Evolutionary conservation across 1,140 invertebrate species (phyloP).

Genomic region (Drosophila carrolli): DNA sequence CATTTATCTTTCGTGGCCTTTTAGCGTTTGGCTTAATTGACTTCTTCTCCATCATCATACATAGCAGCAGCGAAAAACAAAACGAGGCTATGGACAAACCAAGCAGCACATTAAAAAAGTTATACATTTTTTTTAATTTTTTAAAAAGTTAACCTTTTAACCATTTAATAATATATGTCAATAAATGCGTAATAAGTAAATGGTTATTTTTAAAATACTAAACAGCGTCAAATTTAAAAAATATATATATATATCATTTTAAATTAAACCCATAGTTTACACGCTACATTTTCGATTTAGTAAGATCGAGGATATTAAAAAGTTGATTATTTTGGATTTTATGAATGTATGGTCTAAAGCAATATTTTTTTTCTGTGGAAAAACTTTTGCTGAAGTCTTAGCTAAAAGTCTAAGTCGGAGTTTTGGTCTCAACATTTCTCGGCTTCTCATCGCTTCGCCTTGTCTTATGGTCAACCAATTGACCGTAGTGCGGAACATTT

Average conservation of each 20-base stretch:
- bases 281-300: no score
- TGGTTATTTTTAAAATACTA: no score
- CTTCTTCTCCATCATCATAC: slow-evolving; percentile 52
- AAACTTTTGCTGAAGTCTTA: background rate
- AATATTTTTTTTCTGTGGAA: slow-evolving; percentile 9
- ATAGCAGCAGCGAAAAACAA: slow-evolving; percentile 27
- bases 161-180: no score
- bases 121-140: background rate
- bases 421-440: slow-evolving; percentile 21
- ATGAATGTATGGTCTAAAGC: background rate
- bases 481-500: slow-evolving; percentile 78
- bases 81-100: slow-evolving; percentile 11
- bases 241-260: no score
- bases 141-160: no score
- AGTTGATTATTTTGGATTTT: no score
- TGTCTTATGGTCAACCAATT: slow-evolving; percentile 79
- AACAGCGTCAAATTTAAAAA: no score
- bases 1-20: slow-evolving; percentile 78
- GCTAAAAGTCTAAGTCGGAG: background rate
- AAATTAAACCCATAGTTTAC: no score
- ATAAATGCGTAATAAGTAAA: no score
- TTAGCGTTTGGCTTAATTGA: slow-evolving; percentile 79
- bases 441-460: slow-evolving; percentile 24
- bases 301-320: no score
- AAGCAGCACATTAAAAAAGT: slow-evolving; percentile 1